Percentiles rank a stretch among this genome's conserved stretches.
These are phyloP conservation scores for Botia almorhae DNA, from an alignment of 2,797 vertebrate genomes.

Conservation along the genomic window DNA sequence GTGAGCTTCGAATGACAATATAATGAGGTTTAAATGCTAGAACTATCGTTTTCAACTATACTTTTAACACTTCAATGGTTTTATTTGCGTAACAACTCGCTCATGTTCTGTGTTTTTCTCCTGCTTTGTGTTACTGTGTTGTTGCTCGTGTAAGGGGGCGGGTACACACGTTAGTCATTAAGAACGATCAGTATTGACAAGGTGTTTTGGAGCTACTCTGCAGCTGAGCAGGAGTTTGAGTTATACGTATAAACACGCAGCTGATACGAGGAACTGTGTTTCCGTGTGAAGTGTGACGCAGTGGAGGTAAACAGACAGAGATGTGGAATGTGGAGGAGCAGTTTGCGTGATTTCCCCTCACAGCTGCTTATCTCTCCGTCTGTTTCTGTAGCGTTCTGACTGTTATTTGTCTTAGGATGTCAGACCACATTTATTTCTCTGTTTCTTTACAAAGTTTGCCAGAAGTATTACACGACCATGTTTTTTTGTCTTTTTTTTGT, in stretches of 20 bases:
- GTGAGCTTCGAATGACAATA: no score
- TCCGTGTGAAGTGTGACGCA: constrained; percentile 13
- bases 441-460: constrained; percentile 30
- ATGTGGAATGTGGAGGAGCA: no score
- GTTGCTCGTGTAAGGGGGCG: neutral
- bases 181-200: constrained; percentile 36
- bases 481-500: constrained; percentile 2
- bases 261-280: constrained; percentile 32
- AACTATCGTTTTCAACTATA: neutral
- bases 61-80: neutral
- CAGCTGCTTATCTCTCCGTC: constrained; percentile 76
- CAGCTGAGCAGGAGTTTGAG: constrained; percentile 19
- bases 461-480: constrained; percentile 41
- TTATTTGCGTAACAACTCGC: neutral
- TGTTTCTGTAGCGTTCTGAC: constrained; percentile 71
- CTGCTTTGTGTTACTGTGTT: neutral
- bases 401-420: constrained; percentile 75
- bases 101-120: constrained; percentile 15
- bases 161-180: constrained; percentile 6
- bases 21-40: neutral
- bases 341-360: constrained; percentile 55
- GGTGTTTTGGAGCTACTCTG: constrained; percentile 24
- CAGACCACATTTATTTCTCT: no score
- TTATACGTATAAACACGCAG: constrained; percentile 21
- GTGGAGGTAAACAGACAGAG: neutral